Evolutionary conservation across 2,888 invertebrate genomes (phyloP), one percentile per base, ranked within the genome.

Genomic region (Trissolcus japonicus): DNA sequence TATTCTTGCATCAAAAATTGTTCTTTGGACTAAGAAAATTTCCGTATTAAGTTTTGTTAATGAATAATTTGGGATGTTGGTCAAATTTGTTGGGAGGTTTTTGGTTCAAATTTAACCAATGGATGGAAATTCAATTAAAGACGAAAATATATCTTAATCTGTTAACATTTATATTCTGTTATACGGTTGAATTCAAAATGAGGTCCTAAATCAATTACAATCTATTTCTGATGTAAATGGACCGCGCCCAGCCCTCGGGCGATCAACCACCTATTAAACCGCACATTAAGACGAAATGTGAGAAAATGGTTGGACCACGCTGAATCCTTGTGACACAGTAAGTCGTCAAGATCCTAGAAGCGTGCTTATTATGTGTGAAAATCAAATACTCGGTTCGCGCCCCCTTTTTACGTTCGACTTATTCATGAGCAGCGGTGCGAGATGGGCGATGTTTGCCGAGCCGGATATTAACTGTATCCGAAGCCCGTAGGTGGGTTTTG

Each of bases 401-500:
- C 74, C 78, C 80, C 80, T 78, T 75, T 73, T 66, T 59, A 60
- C 71, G 69, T 57, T 63, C 73, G 76, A 79, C 80, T 81, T 82
- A 82, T 82, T 83, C 80, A 82, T 82, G 79, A 78, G 69, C 74
- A 77, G 76, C 82, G 73, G 82, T 78, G 85, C 85, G 84, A 16
- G 80, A 80, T 71, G 81, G 79, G 21, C 82, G 82, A 82, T 86
- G 86, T 87, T 87, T 86, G 84, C 85, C 82, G 81, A 81, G 79
- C 78, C 84, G 82, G 84, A 86, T 86, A 87, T 87, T 87, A 87
- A 87, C 87, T 85, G 86, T 86, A 87, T 86, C 86, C 81, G 80
- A 81, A 80, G 81, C 77, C 81, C 79, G 79, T 76, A 75, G 80
- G 78, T 78, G 82, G 83, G 82, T 82, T 82, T 82, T 82, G 82